Conservation (phyloP, 2,888 invertebrate species). For the Myathropa florea region DNA sequence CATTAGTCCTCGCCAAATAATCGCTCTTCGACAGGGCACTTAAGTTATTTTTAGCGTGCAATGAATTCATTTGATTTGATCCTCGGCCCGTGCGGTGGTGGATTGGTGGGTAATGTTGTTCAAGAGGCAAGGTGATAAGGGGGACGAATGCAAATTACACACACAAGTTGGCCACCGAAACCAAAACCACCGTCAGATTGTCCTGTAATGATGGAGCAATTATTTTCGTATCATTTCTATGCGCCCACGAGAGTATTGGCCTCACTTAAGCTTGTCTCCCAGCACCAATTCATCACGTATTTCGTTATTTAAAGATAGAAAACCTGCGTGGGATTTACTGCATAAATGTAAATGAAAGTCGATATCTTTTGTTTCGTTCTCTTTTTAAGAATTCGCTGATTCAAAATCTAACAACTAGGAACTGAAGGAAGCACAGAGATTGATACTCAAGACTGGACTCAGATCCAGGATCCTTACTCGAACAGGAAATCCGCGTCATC, state of each 20-base stretch:
- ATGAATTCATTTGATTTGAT: conserved; percentile 31
- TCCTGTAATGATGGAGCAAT: not conserved
- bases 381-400: too few species aligned
- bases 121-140: not conserved
- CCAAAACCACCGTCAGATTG: not conserved
- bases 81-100: not conserved
- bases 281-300: not conserved
- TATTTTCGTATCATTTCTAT: not conserved
- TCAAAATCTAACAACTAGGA: too few species aligned
- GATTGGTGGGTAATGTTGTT: not conserved
- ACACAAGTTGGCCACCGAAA: not conserved
- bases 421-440: too few species aligned
- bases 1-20: conserved; percentile 52
- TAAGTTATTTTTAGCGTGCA: conserved; percentile 52
- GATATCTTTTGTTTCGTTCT: too few species aligned
- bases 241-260: not conserved
- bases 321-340: too few species aligned
- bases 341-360: too few species aligned
- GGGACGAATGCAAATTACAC: not conserved
- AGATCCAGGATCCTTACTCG: too few species aligned
- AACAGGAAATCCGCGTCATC: too few species aligned
- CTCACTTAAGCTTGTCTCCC: not conserved
- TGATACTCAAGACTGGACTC: too few species aligned
- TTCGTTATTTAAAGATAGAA: not conserved
- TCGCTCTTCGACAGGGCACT: conserved; percentile 39